These are phyloP conservation scores for Eulemur mongoz DNA, from an alignment of 2,797 vertebrate species.

Conservation along the genomic window DNA sequence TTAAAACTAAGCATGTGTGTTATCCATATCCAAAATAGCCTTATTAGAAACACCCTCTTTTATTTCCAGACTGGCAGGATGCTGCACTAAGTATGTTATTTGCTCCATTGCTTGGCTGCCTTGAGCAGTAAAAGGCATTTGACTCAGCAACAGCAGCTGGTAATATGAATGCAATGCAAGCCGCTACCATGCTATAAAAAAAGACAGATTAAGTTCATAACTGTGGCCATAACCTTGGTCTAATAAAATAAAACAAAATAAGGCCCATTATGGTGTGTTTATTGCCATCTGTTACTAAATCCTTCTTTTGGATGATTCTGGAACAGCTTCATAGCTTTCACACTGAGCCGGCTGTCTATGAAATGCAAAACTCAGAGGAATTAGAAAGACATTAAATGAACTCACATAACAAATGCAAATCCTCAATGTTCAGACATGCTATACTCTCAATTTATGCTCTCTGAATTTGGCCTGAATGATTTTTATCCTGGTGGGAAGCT, in stretches of 20 bases:
- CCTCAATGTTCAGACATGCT: neutral
- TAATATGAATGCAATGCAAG: conserved; percentile 62
- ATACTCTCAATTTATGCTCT: neutral
- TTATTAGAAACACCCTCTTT: conserved; percentile 3
- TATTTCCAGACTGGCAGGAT: conserved; percentile 60
- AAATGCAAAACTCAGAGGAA: conserved; percentile 76
- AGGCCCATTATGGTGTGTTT: conserved; percentile 70
- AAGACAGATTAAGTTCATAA: conserved; percentile 78
- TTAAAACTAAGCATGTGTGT: neutral
- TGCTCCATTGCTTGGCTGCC: conserved; percentile 46
- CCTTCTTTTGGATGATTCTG: conserved; percentile 73
- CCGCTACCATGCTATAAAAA: conserved; percentile 71
- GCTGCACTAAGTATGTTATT: conserved; percentile 14
- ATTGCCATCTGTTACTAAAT: conserved; percentile 80
- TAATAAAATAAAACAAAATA: conserved; percentile 79
- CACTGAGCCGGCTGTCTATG: conserved; percentile 75
- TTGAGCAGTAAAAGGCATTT: conserved; percentile 51
- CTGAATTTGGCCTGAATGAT: neutral
- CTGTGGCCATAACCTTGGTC: conserved; percentile 76
- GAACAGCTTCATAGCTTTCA: conserved; percentile 69
- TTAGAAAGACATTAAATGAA: conserved; percentile 63
- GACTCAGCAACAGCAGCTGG: conserved; percentile 71
- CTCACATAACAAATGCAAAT: conserved; percentile 73
- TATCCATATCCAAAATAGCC: neutral
- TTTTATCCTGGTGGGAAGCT: neutral